These are phyloP conservation scores for Coelopa frigida DNA, from an alignment of 1,140 invertebrate genomes.

Conservation along the genomic window DNA sequence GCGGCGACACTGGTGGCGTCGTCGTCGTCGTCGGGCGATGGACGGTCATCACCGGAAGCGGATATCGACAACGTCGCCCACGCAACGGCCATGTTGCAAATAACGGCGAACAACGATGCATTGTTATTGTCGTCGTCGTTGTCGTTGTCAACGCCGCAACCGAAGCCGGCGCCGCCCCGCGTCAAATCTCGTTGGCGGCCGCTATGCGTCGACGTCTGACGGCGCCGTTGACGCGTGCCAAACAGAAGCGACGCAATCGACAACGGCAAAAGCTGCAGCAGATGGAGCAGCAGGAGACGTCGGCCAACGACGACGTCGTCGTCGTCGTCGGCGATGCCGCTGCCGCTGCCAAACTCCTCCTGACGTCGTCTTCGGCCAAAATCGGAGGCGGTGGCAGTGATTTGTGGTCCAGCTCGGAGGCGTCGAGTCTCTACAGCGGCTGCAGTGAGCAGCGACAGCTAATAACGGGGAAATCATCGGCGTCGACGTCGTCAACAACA, in stretches of 20 bases:
- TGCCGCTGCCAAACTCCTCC: background rate
- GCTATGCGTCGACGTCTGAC: slow-evolving; percentile 7
- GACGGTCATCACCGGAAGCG: no score
- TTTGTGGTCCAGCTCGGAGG: slow-evolving; percentile 5
- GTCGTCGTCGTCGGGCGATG: background rate
- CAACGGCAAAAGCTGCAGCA: background rate
- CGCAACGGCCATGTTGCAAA: no score
- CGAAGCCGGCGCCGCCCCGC: background rate
- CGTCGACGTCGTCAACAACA: no score
- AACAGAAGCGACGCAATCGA: slow-evolving; percentile 11
- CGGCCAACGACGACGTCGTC: background rate
- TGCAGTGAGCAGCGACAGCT: background rate
- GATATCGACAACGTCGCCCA: no score
- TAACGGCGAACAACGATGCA: no score
- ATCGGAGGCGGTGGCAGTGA: no score
- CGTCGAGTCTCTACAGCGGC: slow-evolving; percentile 6
- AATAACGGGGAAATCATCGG: background rate
- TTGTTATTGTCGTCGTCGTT: no score
- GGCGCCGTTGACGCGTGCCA: slow-evolving; percentile 10
- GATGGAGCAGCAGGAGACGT: no score
- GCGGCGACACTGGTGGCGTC: background rate
- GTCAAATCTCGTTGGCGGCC: background rate
- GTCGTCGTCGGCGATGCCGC: no score
- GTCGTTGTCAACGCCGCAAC: no score
- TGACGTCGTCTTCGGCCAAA: no score